Evolutionary conservation across 2,113 vertebrate genomes (phyloP), one percentile per base, ranked within the genome.

Genomic region (Aythya baeri): DNA sequence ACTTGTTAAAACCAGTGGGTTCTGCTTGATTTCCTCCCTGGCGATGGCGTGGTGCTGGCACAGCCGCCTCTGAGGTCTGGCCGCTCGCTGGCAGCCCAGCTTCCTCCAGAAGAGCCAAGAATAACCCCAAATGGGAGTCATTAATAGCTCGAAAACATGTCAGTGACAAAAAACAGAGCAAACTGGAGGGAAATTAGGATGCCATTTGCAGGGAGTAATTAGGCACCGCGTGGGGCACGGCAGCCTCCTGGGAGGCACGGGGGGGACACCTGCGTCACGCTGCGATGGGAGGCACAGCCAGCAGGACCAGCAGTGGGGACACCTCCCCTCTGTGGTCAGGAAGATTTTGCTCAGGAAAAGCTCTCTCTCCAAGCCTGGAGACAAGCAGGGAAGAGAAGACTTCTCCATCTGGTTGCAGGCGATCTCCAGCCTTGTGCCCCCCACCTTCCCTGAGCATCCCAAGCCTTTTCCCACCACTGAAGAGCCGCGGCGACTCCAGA

Each of bases 161-260:
- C 81, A 77, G 71, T 27, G 76, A 77, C 76, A 67, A 31, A 89
- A 62, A 44, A 0, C 76, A 73, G 85, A 67, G 46, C 20, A 54
- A 87, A 85, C 14, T 12, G 27, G 71, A 52, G 65, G 46, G 80
- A 67, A 89, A 77, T 68, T 17, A 81, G 22, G 58, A 61, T 85
- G 80, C 13, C 0, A 2, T 52, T 82, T 82, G 65, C 38, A 57
- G 50, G 54, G 52, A 67, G 25, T 91, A 50, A 81, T 76, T 29
- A 43, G 52, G 16, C 9, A 0, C 27, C n/a, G 23, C 34, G 8
- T 36, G 44, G 58, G n/a, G 36, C 41, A 44, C 4, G 29, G 14
- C 61, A 80, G 41, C 34, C 13, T 44, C 49, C 50, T 0, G 0
- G 43, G 22, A 5, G 7, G 8, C 5, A 2, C 1, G 2, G 3